These are phyloP conservation scores for Mantis religiosa DNA, from an alignment of 2,888 invertebrate species.

Conservation along the genomic window DNA sequence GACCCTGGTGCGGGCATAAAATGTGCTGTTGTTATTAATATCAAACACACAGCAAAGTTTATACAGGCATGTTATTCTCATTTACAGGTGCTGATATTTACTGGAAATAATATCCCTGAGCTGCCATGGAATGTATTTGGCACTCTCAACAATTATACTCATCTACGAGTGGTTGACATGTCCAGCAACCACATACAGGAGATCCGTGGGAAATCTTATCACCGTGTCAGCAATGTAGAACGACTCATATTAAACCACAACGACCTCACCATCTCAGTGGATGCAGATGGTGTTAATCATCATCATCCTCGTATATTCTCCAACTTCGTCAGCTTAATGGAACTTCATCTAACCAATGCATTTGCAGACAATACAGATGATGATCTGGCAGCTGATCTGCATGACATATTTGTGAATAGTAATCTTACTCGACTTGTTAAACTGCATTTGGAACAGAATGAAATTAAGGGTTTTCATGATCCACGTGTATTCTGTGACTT, in stretches of 20 bases:
- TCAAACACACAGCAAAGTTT: no score
- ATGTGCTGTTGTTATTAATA: no score
- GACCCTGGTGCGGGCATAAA: no score
- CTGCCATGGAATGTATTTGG: constrained; percentile 71
- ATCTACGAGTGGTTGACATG: constrained; percentile 65
- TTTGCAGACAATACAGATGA: constrained; percentile 62
- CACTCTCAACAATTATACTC: constrained; percentile 52
- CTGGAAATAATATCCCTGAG: constrained; percentile 61
- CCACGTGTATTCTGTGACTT: constrained; percentile 66
- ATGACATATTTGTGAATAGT: constrained; percentile 65
- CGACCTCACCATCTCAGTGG: constrained; percentile 56
- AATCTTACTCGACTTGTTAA: constrained; percentile 62
- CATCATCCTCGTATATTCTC: constrained; percentile 67
- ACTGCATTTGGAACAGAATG: constrained; percentile 71
- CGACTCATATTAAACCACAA: constrained; percentile 69
- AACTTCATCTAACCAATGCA: constrained; percentile 68
- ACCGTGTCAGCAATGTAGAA: constrained; percentile 65
- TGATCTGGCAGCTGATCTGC: constrained; percentile 60
- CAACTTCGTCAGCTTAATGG: constrained; percentile 63
- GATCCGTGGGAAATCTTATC: constrained; percentile 70
- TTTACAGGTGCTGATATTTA: constrained; percentile 61
- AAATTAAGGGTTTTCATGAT: constrained; percentile 63
- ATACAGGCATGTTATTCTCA: neutral
- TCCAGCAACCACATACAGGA: constrained; percentile 66
- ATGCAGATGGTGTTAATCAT: constrained; percentile 51